Conservation (phyloP, 2,113 vertebrate species). For the Holacanthus passer region DNA sequence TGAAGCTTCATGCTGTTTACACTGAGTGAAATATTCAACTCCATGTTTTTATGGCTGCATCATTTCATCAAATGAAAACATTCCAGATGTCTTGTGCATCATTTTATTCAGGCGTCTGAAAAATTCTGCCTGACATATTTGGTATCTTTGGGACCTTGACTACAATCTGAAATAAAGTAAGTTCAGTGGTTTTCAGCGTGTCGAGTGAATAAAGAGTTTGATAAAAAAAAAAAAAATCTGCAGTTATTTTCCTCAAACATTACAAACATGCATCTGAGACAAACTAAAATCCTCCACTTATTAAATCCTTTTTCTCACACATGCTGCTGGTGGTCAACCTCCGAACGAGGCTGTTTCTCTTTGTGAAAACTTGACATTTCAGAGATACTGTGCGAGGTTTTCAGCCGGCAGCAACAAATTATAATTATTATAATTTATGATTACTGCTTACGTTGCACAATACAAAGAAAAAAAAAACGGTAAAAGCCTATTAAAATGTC, state of each 20-base stretch:
- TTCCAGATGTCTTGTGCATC: slow-evolving; percentile 6
- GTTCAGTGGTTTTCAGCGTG: too few species aligned
- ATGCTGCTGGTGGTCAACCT: slow-evolving; percentile 19
- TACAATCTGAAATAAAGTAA: too few species aligned
- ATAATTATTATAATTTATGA: slow-evolving; percentile 76
- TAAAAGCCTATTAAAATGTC: slow-evolving; percentile 75
- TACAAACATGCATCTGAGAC: too few species aligned
- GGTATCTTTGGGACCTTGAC: too few species aligned
- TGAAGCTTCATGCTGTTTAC: slow-evolving; percentile 42
- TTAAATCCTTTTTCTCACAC: slow-evolving; percentile 18
- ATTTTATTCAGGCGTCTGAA: background rate
- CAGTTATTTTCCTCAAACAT: background rate
- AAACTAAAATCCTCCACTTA: background rate
- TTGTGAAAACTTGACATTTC: slow-evolving; percentile 69
- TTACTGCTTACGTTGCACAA: slow-evolving; percentile 76
- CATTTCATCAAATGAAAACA: background rate
- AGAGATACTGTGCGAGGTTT: slow-evolving; percentile 47
- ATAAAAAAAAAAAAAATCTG: background rate
- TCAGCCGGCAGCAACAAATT: slow-evolving; percentile 68
- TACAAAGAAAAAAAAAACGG: slow-evolving; percentile 58
- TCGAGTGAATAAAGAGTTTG: too few species aligned
- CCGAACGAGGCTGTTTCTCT: slow-evolving; percentile 16
- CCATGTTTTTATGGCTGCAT: background rate
- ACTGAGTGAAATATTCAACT: slow-evolving; percentile 33
- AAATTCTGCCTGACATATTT: too few species aligned